Evolutionary conservation across 1,140 invertebrate species (phyloP).

Genomic region (Delia radicum): DNA sequence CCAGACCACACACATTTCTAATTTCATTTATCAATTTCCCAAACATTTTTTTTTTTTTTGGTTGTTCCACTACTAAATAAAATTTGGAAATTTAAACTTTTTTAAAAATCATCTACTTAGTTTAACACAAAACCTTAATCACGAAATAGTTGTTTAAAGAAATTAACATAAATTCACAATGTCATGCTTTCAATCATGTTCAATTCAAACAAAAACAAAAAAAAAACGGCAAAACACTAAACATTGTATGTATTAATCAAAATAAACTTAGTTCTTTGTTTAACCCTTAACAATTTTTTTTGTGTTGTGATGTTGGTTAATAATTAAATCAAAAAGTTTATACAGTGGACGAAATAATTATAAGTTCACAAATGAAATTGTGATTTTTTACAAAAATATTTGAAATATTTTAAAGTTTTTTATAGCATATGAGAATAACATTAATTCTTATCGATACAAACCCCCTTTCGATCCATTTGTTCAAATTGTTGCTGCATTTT

Average conservation of each 20-base stretch:
- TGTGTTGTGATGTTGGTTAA: neutral
- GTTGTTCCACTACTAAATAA: neutral
- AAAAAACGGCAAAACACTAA: neutral
- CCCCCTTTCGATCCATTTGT: too few species aligned
- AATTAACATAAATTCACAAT: constrained; percentile 6
- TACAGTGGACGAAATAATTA: too few species aligned
- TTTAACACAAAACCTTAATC: neutral
- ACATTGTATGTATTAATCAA: neutral
- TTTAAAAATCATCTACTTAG: neutral
- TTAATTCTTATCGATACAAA: too few species aligned
- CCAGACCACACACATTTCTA: neutral
- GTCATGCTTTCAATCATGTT: constrained; percentile 8
- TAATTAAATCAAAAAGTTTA: neutral
- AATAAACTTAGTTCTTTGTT: neutral
- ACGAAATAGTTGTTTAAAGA: neutral
- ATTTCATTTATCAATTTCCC: neutral
- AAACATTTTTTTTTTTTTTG: too few species aligned
- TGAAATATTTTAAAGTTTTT: too few species aligned
- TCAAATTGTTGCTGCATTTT: too few species aligned
- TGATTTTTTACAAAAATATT: too few species aligned
- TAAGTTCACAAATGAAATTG: too few species aligned
- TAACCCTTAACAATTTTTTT: neutral
- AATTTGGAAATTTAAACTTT: neutral
- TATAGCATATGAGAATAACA: too few species aligned
- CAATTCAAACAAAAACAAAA: neutral